These are phyloP conservation scores for Apaloderma vittatum DNA, from an alignment of 2,113 vertebrate species.

Conservation along the genomic window DNA sequence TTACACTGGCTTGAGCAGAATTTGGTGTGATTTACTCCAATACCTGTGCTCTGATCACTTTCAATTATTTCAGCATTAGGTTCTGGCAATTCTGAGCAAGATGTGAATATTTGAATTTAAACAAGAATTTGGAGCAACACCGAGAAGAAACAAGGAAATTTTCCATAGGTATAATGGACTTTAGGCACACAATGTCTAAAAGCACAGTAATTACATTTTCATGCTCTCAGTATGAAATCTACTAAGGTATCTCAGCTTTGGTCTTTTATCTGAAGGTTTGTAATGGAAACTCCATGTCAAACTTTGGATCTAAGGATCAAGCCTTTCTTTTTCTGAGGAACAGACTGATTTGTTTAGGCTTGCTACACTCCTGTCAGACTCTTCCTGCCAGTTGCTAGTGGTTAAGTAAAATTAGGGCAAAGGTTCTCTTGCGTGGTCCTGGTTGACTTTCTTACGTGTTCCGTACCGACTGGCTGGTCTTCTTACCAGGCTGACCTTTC, in stretches of 20 bases:
- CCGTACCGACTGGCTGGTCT: background rate
- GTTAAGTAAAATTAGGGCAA: background rate
- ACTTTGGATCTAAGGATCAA: slow-evolving; percentile 28
- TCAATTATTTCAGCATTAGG: background rate
- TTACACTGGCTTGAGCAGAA: background rate
- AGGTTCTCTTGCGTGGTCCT: background rate
- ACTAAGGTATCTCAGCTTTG: background rate
- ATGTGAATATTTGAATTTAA: background rate
- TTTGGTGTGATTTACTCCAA: background rate
- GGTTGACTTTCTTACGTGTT: background rate
- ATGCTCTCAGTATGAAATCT: background rate
- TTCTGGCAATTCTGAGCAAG: background rate
- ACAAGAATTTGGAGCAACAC: background rate
- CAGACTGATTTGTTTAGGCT: background rate
- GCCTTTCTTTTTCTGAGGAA: background rate
- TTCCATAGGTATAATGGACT: background rate
- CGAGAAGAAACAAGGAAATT: background rate
- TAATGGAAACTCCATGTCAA: slow-evolving; percentile 34
- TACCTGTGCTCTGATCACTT: background rate
- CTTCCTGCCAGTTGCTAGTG: background rate
- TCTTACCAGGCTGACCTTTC: background rate
- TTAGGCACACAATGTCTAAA: background rate
- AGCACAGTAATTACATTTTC: slow-evolving; percentile 22
- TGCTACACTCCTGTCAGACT: background rate
- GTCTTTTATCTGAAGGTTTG: slow-evolving; percentile 41